A percentile compares a stretch with the other conserved stretches of the same genome.
Evolutionary conservation across 1,140 invertebrate species (phyloP).

Genomic region (Drosophila kurseongensis): DNA sequence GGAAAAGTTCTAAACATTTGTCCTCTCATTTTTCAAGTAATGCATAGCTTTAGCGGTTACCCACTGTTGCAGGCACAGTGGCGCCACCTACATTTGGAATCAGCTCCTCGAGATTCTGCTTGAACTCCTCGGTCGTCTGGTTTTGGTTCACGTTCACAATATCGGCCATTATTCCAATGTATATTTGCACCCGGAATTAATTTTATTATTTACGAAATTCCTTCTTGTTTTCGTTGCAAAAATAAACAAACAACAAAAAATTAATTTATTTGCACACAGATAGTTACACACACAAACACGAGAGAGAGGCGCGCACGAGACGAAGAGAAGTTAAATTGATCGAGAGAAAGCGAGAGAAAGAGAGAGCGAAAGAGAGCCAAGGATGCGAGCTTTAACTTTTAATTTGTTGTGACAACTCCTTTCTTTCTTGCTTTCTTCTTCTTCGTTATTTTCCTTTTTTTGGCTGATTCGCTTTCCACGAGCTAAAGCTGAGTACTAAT

Average conservation of each 20-base stretch:
- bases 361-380: slow-evolving; percentile 20
- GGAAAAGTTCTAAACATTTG: too few relatives aligned
- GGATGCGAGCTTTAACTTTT: slow-evolving; percentile 21
- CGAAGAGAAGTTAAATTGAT: not conserved
- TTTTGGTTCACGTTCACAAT: slow-evolving; percentile 76
- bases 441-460: not conserved
- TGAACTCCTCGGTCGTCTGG: slow-evolving; percentile 72
- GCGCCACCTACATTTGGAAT: slow-evolving; percentile 67
- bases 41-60: slow-evolving; percentile 1
- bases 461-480: slow-evolving; percentile 42
- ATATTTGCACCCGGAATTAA: slow-evolving; percentile 36
- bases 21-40: too few relatives aligned
- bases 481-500: slow-evolving; percentile 55
- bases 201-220: slow-evolving; percentile 45
- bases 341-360: slow-evolving; percentile 17
- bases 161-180: slow-evolving; percentile 69
- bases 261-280: slow-evolving; percentile 39
- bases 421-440: slow-evolving; percentile 8
- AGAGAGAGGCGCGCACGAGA: slow-evolving; percentile 1
- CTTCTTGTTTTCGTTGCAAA: slow-evolving; percentile 34
- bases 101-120: slow-evolving; percentile 72
- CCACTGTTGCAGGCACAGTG: slow-evolving; percentile 17
- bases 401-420: slow-evolving; percentile 4
- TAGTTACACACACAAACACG: slow-evolving; percentile 3
- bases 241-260: slow-evolving; percentile 51